Percentiles rank a stretch among this genome's conserved stretches.
Evolutionary conservation across 2,888 invertebrate species (phyloP).

Genomic region (Pherbina coryleti): DNA sequence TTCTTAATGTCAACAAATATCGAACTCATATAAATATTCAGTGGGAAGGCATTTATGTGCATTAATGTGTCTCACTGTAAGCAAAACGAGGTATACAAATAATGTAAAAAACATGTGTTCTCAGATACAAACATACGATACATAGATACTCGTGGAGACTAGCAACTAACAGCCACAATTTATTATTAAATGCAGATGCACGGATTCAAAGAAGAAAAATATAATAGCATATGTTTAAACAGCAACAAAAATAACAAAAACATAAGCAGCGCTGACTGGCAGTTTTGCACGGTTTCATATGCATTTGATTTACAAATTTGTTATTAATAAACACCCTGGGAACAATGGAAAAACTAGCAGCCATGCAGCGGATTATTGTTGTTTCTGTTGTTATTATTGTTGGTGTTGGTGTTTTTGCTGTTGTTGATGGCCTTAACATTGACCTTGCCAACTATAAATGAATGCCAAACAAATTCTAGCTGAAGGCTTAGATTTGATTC

Average conservation of each 20-base stretch:
- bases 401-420: not conserved
- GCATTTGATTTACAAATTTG: not conserved
- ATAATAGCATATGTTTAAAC: not conserved
- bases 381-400: not conserved
- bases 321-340: not conserved
- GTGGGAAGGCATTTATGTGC: too few species aligned
- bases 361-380: not conserved
- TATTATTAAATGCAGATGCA: constrained; percentile 13
- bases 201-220: not conserved
- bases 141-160: too few species aligned
- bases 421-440: not conserved
- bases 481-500: not conserved
- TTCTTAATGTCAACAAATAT: too few species aligned
- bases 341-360: not conserved
- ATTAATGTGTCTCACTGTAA: not conserved
- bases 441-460: constrained; percentile 1
- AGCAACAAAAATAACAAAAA: constrained; percentile 22
- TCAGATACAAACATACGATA: not conserved
- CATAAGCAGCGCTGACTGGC: not conserved
- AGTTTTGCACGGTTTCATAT: not conserved
- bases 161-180: not conserved
- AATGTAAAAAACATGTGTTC: not conserved
- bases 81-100: not conserved
- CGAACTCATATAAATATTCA: too few species aligned
- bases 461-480: not conserved